phyloP scores from a whole-genome alignment of 2,797 vertebrate genomes.

The Mionectes olivaceus region DNA sequence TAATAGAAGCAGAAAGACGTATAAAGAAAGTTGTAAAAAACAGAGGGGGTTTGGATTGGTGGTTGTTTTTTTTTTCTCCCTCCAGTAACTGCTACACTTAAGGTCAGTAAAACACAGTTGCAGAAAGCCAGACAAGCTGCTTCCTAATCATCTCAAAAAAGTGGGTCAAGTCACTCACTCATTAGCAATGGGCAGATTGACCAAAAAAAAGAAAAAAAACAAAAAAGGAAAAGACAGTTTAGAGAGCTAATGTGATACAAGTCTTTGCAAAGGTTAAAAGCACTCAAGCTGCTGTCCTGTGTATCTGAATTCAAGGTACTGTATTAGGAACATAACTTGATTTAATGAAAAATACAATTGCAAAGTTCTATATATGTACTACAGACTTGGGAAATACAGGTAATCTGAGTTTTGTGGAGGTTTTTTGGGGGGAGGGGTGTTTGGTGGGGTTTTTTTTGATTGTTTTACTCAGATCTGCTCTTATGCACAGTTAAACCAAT shows the following conservation, averaged over 20 bases:
- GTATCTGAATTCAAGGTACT: not conserved
- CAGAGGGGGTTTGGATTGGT: not conserved
- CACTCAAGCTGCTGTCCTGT: not conserved
- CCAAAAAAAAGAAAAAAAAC: not conserved
- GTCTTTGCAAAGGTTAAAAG: not conserved
- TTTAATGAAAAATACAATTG: not conserved
- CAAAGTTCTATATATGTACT: not conserved
- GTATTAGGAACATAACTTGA: not conserved
- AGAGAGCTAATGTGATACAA: not conserved
- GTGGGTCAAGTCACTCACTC: not conserved
- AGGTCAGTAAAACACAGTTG: not conserved
- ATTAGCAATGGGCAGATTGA: not conserved
- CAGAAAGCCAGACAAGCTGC: not conserved
- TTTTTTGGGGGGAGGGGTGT: fast-evolving
- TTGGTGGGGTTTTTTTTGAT: not conserved
- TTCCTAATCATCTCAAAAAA: not conserved
- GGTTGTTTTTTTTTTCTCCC: not conserved
- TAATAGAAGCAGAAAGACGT: not conserved
- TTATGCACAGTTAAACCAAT: not conserved
- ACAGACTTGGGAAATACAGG: not conserved
- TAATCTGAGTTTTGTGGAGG: not conserved
- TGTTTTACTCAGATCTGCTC: not conserved
- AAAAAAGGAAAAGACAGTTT: not conserved
- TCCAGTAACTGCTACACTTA: not conserved
- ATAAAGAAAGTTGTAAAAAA: not conserved